These are phyloP conservation scores for Vanessa cardui DNA, from an alignment of 2,888 invertebrate genomes.

Conservation along the genomic window DNA sequence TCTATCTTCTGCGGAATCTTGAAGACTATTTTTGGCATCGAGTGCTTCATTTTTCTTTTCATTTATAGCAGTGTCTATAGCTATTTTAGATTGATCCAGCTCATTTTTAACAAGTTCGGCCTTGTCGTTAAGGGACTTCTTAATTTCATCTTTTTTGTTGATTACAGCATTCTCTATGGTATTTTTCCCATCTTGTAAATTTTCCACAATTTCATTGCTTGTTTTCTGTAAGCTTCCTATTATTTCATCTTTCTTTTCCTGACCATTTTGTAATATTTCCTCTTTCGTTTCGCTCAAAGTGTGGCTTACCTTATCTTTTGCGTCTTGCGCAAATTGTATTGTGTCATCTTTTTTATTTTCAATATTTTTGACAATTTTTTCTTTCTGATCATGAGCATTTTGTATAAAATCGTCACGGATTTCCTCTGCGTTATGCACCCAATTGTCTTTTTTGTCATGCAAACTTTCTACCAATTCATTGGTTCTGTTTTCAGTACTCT, in stretches of 20 bases:
- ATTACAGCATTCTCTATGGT: conserved; percentile 4
- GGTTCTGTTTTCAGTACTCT: conserved; percentile 39
- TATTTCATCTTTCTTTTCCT: conserved; percentile 41
- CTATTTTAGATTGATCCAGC: conserved; percentile 41
- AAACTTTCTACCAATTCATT: conserved; percentile 43
- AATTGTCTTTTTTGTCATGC: conserved; percentile 40
- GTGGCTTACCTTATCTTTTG: conserved; percentile 32
- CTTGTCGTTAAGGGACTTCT: conserved; percentile 42
- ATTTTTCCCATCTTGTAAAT: conserved; percentile 40
- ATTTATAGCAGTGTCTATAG: conserved; percentile 41
- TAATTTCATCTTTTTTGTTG: conserved; percentile 22
- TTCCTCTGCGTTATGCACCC: conserved; percentile 36
- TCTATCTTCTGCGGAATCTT: conserved; percentile 55
- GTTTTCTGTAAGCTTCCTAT: conserved; percentile 42
- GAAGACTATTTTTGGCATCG: conserved; percentile 48
- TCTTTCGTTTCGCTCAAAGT: conserved; percentile 41
- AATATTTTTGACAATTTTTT: conserved; percentile 35
- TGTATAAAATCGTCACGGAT: conserved; percentile 45
- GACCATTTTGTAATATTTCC: conserved; percentile 35
- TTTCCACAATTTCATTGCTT: conserved; percentile 42
- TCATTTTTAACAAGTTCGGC: conserved; percentile 40
- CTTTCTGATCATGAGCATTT: conserved; percentile 46
- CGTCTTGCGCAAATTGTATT: conserved; percentile 37
- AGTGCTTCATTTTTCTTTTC: conserved; percentile 44
- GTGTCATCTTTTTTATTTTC: conserved; percentile 50